Evolutionary conservation across 2,888 invertebrate species (phyloP), one percentile per base, ranked within the genome.

Genomic region (Philhelius pedissequus): DNA sequence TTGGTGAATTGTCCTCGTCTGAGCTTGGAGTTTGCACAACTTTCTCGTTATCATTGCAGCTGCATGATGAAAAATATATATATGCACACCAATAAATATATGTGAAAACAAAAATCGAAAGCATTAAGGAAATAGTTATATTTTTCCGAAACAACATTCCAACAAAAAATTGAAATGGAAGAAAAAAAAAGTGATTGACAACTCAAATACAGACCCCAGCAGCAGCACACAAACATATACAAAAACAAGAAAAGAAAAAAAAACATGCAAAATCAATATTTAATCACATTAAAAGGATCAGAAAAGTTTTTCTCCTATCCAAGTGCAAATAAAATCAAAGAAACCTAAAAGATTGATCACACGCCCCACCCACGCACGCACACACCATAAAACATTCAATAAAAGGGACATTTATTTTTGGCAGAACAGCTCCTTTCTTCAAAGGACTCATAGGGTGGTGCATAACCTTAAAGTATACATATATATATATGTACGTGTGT

Each of bases 1-100:
- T 96, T 50, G 96, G 96, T 3, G 96, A 96, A 92, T 95, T 96
- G 89, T 96, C 96, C 92, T 96, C 96, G 90, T 96, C 96, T 87
- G 96, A 96, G 89, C 95, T 95, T 90, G 89, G 90, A 32, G 89
- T 88, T 87, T 86, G 89, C 56, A 88, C 87, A 87, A 89, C 90
- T 87, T 90, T 90, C 75, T 89, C 89, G 86, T 91, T 90, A 87
- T 91, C 91, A 90, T 91, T 91, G 89, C 90, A 91, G 87, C 90
- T 91, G 75, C 38, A 68, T 7, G 32, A 22, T 35, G 30, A 27
- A 13, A 7, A 38, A 40, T 27, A 66, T 48, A 43, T 15, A 11
- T 15, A 4, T 15, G 56, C 43, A 35, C 66, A 58, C 20, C 48
- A 32, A 56, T 45, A 56, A 50, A 43, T 45, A 13, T 48, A 6